Percentiles rank a stretch among this genome's conserved stretches.
These are phyloP conservation scores for Elmis aenea DNA, from an alignment of 2,888 invertebrate species.

Conservation along the genomic window DNA sequence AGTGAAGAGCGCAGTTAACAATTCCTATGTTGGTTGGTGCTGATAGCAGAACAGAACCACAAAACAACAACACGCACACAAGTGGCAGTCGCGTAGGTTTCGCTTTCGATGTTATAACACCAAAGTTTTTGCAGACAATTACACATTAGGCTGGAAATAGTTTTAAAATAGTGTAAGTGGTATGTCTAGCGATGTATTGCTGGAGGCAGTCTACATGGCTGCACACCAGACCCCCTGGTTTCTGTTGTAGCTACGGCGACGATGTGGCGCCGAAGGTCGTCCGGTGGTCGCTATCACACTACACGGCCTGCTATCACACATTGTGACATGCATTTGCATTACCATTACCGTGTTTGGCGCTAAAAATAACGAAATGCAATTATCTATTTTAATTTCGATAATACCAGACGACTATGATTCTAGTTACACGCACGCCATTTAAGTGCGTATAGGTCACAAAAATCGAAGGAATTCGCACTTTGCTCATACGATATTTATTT, in stretches of 20 bases:
- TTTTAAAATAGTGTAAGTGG: conserved; percentile 12
- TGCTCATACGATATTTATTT: too few species aligned
- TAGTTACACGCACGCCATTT: too few species aligned
- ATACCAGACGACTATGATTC: too few species aligned
- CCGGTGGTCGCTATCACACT: conserved; percentile 24
- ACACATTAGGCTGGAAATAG: conserved; percentile 14
- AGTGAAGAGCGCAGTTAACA: too few species aligned
- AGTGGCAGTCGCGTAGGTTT: too few species aligned
- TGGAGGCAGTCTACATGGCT: conserved; percentile 16
- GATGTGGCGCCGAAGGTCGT: conserved; percentile 29
- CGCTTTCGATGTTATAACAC: too few species aligned
- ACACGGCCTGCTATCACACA: conserved; percentile 16
- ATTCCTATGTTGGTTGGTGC: too few species aligned
- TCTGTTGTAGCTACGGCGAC: conserved; percentile 23
- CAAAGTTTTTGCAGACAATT: conserved; percentile 20
- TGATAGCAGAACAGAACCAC: too few species aligned
- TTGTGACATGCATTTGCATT: conserved; percentile 27
- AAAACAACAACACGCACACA: too few species aligned
- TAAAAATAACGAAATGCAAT: neutral
- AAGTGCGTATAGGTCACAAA: too few species aligned
- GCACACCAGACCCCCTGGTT: conserved; percentile 12
- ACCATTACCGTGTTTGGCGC: conserved; percentile 18
- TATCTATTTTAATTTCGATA: too few species aligned
- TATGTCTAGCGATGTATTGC: conserved; percentile 17
- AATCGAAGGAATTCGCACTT: too few species aligned